Base-by-base conservation (phyloP, 2,797 vertebrate genomes). In the Myotis myotis region DNA sequence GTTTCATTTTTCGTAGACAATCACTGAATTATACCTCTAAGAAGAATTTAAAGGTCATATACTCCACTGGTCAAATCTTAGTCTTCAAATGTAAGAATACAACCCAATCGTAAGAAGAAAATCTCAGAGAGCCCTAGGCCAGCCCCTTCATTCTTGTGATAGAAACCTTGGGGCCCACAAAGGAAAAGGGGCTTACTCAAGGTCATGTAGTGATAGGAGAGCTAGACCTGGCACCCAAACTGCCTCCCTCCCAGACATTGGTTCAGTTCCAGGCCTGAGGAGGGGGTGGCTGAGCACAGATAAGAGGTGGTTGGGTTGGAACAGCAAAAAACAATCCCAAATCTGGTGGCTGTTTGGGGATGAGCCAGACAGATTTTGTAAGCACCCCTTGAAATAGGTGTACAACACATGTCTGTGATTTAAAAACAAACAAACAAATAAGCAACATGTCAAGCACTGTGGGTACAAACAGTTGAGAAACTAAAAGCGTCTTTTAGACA, bases 401-500 rank as follows among this genome's bases (percentile, higher is more conserved):
- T 51, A 84, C 90, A 97, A 87, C 89, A 95, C 64, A 78, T 95
- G 96, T 82, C 75, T 30, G n/a, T 84, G 94, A 82, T 89, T 93
- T 30, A 70, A 62, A 95, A 66, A 75, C 80, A 84, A 87, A 94
- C 19, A 75, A 82, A 85, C 17, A 57, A 47, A 17, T 76, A 94
- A 76, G 36, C 87, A 76, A 36, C 87, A 90, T 38, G 68, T 83
- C 80, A 53, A 95, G 62, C 64, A 81, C 36, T 76, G 7, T 76
- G 87, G 22, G 75, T 93, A 28, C 70, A 78, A 97, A 76, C 85
- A 79, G 66, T 78, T 57, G 5, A 89, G 96, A 97, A 92, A 97
- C 91, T 86, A 92, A 96, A 93, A 93, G 53, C 75, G 82, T 95
- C 95, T 93, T 93, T 51, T 62, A 89, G 76, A 4, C 76, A 87